These are phyloP conservation scores for Chirona hameri DNA, from an alignment of 2,888 invertebrate species.

Conservation along the genomic window DNA sequence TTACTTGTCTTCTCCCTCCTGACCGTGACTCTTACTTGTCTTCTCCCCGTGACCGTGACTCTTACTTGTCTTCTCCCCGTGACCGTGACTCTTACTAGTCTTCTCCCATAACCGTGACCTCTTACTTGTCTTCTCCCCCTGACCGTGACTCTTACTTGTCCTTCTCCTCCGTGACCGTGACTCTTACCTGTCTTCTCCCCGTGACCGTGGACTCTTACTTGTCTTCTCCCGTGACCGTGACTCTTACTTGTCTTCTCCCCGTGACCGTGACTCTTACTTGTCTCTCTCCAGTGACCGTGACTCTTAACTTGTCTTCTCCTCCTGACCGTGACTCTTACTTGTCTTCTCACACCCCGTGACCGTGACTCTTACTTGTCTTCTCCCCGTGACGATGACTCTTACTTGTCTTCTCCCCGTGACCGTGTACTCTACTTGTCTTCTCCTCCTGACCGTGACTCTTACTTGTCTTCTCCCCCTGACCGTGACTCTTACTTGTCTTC, in stretches of 20 bases:
- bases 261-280: too few species aligned
- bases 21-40: conserved; percentile 33
- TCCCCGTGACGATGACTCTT: conserved; percentile 27
- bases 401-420: conserved; percentile 31
- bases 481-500: too few species aligned
- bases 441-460: not conserved
- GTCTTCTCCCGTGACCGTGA: conserved; percentile 32
- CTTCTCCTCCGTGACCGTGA: not conserved
- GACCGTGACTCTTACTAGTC: too few species aligned
- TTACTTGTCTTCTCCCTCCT: too few species aligned
- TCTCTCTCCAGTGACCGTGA: too few species aligned
- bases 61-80: not conserved
- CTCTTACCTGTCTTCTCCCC: too few species aligned
- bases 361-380: too few species aligned
- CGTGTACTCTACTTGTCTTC: too few species aligned
- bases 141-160: too few species aligned
- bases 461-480: too few species aligned
- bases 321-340: too few species aligned
- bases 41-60: too few species aligned
- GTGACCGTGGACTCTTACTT: conserved; percentile 30
- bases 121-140: conserved; percentile 30
- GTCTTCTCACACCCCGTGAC: not conserved
- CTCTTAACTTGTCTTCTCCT: conserved; percentile 34
- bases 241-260: not conserved
- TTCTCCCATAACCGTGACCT: conserved; percentile 24